These are phyloP conservation scores for Clivina fossor DNA, from an alignment of 2,888 invertebrate genomes.

Conservation along the genomic window DNA sequence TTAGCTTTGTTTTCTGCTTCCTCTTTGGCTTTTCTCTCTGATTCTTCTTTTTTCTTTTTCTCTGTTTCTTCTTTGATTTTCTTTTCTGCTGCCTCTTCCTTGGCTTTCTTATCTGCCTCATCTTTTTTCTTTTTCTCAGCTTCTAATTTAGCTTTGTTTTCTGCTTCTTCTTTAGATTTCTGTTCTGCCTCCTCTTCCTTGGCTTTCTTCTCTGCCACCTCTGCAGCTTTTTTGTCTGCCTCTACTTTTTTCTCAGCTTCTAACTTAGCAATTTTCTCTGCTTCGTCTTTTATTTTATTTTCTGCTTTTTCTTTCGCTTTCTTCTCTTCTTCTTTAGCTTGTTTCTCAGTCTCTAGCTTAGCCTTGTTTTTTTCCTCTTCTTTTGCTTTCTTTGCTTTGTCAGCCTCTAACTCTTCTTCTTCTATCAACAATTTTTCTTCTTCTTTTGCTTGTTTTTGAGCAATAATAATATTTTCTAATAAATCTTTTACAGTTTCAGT, in stretches of 20 bases:
- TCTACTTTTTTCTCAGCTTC: conserved; percentile 23
- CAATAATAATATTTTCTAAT: no score
- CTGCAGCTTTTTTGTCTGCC: conserved; percentile 31
- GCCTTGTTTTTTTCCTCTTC: conserved; percentile 25
- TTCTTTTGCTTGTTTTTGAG: no score
- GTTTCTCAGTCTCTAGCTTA: conserved; percentile 30
- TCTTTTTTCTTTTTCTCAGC: conserved; percentile 29
- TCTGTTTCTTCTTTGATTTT: conserved; percentile 16
- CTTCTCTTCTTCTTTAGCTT: conserved; percentile 35
- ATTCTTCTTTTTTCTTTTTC: conserved; percentile 18
- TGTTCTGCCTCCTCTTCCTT: conserved; percentile 22
- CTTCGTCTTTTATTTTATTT: conserved; percentile 26
- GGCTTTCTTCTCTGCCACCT: conserved; percentile 23
- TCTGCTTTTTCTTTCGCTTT: conserved; percentile 42
- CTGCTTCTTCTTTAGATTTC: conserved; percentile 23
- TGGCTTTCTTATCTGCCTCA: conserved; percentile 4
- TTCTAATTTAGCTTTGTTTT: conserved; percentile 27
- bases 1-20: conserved; percentile 9
- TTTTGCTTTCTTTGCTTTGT: conserved; percentile 10
- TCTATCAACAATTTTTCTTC: no score
- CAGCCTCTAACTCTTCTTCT: conserved; percentile 35
- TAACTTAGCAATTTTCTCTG: conserved; percentile 14
- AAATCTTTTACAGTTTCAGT: no score
- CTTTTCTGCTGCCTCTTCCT: conserved; percentile 20
- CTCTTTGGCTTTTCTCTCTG: conserved; percentile 18